A percentile compares a stretch with the other conserved stretches of the same genome.
Conservation (phyloP, 1,140 invertebrate genomes). For the Marisa cornuarietis region DNA sequence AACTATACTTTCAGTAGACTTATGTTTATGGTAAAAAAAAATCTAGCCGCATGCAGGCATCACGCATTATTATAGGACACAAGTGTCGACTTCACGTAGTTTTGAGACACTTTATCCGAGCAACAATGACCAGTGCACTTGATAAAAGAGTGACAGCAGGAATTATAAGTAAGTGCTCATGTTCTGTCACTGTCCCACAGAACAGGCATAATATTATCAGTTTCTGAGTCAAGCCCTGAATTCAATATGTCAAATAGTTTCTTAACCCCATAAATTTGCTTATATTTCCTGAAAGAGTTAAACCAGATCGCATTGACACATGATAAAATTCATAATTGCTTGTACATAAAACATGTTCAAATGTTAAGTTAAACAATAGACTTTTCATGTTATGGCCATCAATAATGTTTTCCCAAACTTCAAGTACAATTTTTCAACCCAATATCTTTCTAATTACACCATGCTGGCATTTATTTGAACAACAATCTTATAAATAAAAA, state of each 20-base stretch:
- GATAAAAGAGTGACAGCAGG: constrained; percentile 17
- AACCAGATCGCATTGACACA: not conserved
- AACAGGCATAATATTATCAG: not conserved
- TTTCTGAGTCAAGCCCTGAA: not conserved
- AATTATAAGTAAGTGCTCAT: constrained; percentile 17
- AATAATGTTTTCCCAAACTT: no score
- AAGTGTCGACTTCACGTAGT: constrained; percentile 16
- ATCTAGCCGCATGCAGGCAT: not conserved
- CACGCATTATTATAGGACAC: not conserved
- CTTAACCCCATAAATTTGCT: not conserved
- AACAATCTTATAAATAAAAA: no score
- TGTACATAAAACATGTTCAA: not conserved
- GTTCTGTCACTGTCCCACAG: not conserved
- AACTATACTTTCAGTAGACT: no score
- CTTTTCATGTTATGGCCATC: not conserved
- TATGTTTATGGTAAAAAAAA: no score
- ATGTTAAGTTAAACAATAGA: not conserved
- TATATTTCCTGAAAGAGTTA: not conserved
- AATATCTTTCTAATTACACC: no score
- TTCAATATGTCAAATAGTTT: not conserved
- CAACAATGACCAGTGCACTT: not conserved
- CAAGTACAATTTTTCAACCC: no score
- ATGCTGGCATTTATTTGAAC: no score
- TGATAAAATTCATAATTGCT: not conserved
- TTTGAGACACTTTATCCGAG: constrained; percentile 10